A percentile compares a stretch with the other conserved stretches of the same genome.
Evolutionary conservation across 1,140 invertebrate species (phyloP).

Genomic region (Diorhabda carinulata): DNA sequence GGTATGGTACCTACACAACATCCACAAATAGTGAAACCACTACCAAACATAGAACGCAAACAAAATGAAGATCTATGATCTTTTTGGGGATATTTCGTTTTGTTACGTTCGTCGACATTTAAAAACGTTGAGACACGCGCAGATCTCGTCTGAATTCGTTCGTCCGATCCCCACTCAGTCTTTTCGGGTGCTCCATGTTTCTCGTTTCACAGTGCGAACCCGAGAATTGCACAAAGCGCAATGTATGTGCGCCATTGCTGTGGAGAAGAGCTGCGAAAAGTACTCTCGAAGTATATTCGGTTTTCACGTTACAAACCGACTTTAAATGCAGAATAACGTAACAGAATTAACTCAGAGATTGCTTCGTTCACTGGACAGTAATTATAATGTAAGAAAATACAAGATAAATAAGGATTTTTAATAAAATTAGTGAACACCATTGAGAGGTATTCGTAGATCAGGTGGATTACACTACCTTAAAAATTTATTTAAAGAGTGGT

Average conservation of each 20-base stretch:
- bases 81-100: slow-evolving; percentile 28
- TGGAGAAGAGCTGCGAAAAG: slow-evolving; percentile 46
- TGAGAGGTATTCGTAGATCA: slow-evolving; percentile 28
- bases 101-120: slow-evolving; percentile 22
- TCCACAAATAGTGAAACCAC: too few species aligned
- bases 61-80: slow-evolving; percentile 8
- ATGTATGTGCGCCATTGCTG: slow-evolving; percentile 49
- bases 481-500: slow-evolving; percentile 16
- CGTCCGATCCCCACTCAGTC: slow-evolving; percentile 46
- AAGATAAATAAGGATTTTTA: slow-evolving; percentile 28
- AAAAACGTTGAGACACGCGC: slow-evolving; percentile 33
- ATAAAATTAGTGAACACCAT: slow-evolving; percentile 33
- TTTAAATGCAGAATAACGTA: slow-evolving; percentile 59
- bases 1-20: too few species aligned
- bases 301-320: slow-evolving; percentile 47
- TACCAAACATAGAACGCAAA: neutral
- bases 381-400: slow-evolving; percentile 63
- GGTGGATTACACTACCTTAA: slow-evolving; percentile 36
- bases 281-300: slow-evolving; percentile 47
- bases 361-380: slow-evolving; percentile 62
- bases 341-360: slow-evolving; percentile 62
- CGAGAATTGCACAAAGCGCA: slow-evolving; percentile 48
- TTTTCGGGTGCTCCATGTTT: slow-evolving; percentile 48
- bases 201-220: slow-evolving; percentile 48
- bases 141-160: slow-evolving; percentile 38